A percentile compares a stretch with the other conserved stretches of the same genome.
Conservation (phyloP, 2,888 invertebrate species). For the Antheraea assamensis region DNA sequence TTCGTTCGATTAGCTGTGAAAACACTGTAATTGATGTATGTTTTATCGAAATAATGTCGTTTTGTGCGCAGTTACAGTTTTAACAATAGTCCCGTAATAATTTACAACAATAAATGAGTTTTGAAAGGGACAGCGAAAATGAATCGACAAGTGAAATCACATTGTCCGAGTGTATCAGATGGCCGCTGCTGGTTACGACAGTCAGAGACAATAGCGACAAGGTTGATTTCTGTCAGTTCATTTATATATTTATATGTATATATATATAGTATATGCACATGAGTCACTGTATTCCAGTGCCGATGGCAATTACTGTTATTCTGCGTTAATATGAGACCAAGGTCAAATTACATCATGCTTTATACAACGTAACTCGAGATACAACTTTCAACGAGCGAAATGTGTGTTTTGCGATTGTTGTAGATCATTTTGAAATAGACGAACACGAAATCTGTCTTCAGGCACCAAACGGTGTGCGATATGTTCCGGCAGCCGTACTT, state of each 20-base stretch:
- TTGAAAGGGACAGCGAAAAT: background rate
- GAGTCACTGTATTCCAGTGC: conserved; percentile 1
- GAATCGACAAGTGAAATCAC: background rate
- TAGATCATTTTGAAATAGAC: background rate
- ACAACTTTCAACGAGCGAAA: conserved; percentile 7
- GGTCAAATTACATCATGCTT: conserved; percentile 9
- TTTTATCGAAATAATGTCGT: background rate
- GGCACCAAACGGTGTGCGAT: background rate
- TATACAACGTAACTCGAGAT: background rate
- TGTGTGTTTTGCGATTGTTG: background rate
- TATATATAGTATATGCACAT: background rate
- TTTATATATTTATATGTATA: background rate
- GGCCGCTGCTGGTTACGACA: background rate
- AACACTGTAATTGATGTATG: background rate
- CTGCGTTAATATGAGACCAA: conserved; percentile 6
- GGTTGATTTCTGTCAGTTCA: background rate
- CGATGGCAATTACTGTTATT: conserved; percentile 13
- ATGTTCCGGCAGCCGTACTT: background rate
- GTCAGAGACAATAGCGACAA: background rate
- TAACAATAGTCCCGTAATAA: background rate
- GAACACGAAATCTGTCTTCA: background rate
- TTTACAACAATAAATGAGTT: background rate
- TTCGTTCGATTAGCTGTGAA: background rate
- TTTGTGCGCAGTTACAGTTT: background rate
- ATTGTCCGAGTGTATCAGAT: background rate